Evolutionary conservation across 1,140 invertebrate species (phyloP).

Genomic region (Dendrolimus punctatus): DNA sequence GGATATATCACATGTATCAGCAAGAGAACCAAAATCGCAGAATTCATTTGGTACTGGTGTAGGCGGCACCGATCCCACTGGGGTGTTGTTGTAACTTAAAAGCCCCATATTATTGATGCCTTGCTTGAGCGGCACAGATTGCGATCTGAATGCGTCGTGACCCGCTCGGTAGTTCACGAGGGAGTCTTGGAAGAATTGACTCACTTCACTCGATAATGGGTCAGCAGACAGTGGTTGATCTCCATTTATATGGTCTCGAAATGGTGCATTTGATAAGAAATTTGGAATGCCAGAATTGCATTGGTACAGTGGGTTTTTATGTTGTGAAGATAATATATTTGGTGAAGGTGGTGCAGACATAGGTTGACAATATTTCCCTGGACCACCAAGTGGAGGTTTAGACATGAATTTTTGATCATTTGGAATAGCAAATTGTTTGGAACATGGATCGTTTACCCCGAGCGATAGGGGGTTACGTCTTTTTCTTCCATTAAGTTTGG

Average conservation of each 20-base stretch:
- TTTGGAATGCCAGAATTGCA: slow-evolving; percentile 50
- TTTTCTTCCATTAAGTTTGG: slow-evolving; percentile 51
- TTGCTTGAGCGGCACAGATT: slow-evolving; percentile 82
- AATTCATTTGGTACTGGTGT: slow-evolving; percentile 81
- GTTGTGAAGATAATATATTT: slow-evolving; percentile 58
- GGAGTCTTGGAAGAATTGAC: slow-evolving; percentile 70
- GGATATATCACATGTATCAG: slow-evolving; percentile 67
- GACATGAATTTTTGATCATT: slow-evolving; percentile 58
- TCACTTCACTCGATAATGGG: slow-evolving; percentile 69
- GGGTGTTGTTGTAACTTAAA: slow-evolving; percentile 71
- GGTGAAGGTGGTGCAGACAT: slow-evolving; percentile 75
- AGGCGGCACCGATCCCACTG: slow-evolving; percentile 77
- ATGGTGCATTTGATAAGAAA: slow-evolving; percentile 42
- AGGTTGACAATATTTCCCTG: slow-evolving; percentile 61
- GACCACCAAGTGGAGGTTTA: slow-evolving; percentile 39
- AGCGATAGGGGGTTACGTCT: slow-evolving; percentile 43
- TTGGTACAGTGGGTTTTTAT: slow-evolving; percentile 51
- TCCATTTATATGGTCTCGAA: slow-evolving; percentile 44
- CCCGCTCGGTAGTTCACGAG: slow-evolving; percentile 35
- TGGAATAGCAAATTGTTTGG: slow-evolving; percentile 58
- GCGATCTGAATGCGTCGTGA: slow-evolving; percentile 74
- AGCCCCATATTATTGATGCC: slow-evolving; percentile 53
- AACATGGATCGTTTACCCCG: slow-evolving; percentile 36
- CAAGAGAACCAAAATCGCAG: slow-evolving; percentile 76
- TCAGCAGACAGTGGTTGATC: slow-evolving; percentile 62